These are phyloP conservation scores for Vespertilio murinus DNA, from an alignment of 2,797 vertebrate genomes.

Conservation along the genomic window DNA sequence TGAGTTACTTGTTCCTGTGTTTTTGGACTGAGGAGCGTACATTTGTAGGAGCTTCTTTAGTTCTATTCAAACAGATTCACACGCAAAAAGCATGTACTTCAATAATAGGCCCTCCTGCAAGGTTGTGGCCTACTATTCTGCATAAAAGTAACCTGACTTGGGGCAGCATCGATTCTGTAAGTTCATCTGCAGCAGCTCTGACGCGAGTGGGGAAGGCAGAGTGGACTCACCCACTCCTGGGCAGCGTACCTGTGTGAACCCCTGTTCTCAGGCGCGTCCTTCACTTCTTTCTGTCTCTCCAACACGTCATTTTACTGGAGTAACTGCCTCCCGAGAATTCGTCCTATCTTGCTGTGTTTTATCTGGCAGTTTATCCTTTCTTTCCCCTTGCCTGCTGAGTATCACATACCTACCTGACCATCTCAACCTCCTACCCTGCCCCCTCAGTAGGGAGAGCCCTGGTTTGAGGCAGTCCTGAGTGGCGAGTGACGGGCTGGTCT, in stretches of 20 bases:
- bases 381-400: not conserved
- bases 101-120: not conserved
- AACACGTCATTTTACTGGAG: not conserved
- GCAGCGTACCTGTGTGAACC: not conserved
- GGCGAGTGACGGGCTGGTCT: not conserved
- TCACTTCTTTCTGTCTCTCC: not conserved
- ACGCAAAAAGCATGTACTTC: not conserved
- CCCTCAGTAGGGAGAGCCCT: not conserved
- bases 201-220: not conserved
- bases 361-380: not conserved
- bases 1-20: constrained; percentile 5
- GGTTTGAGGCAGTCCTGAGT: not conserved
- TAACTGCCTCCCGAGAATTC: not conserved
- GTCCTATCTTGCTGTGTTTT: not conserved
- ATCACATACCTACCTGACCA: not conserved
- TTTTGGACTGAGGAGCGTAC: not conserved
- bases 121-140: not conserved
- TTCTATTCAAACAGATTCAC: constrained; percentile 32
- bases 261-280: not conserved
- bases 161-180: not conserved
- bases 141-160: not conserved
- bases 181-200: not conserved
- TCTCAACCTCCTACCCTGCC: not conserved
- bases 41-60: not conserved
- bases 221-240: not conserved